Percentiles rank a stretch among this genome's conserved stretches.
These are phyloP conservation scores for Chrosomus eos DNA, from an alignment of 2,797 vertebrate species.

Conservation along the genomic window DNA sequence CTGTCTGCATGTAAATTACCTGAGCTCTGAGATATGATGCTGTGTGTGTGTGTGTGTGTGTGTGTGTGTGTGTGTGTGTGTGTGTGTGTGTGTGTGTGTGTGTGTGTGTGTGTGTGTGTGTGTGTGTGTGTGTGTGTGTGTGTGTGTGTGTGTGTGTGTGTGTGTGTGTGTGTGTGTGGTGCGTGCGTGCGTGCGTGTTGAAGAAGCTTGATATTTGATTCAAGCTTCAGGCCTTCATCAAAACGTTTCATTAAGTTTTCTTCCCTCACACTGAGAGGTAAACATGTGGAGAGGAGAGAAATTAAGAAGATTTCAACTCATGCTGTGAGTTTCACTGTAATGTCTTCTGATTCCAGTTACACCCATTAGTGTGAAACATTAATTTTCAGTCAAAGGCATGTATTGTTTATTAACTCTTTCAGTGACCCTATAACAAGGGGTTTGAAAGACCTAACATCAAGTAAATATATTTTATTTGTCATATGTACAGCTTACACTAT, in stretches of 20 bases:
- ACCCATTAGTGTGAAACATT: conserved; percentile 8
- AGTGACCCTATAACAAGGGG: not conserved
- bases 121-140: not conserved
- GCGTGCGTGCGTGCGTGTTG: not conserved
- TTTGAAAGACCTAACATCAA: not conserved
- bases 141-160: not conserved
- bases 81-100: not conserved
- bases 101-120: not conserved
- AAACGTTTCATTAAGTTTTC: conserved; percentile 34
- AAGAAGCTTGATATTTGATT: conserved; percentile 18
- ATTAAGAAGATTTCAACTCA: conserved; percentile 10
- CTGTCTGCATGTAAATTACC: conserved; percentile 10
- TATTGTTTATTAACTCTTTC: conserved; percentile 1
- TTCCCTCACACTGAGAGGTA: conserved; percentile 23
- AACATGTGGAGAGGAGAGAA: conserved; percentile 16
- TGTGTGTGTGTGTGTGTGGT: not conserved
- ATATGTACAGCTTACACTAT: not conserved
- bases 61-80: not conserved
- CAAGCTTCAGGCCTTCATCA: conserved; percentile 18
- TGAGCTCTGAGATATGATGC: conserved; percentile 24
- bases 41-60: not conserved
- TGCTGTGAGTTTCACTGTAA: conserved; percentile 1
- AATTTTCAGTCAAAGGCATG: not conserved
- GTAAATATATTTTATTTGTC: not conserved
- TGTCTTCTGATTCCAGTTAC: not conserved